These are phyloP conservation scores for Knipowitschia caucasica DNA, from an alignment of 2,797 vertebrate species.

Conservation along the genomic window DNA sequence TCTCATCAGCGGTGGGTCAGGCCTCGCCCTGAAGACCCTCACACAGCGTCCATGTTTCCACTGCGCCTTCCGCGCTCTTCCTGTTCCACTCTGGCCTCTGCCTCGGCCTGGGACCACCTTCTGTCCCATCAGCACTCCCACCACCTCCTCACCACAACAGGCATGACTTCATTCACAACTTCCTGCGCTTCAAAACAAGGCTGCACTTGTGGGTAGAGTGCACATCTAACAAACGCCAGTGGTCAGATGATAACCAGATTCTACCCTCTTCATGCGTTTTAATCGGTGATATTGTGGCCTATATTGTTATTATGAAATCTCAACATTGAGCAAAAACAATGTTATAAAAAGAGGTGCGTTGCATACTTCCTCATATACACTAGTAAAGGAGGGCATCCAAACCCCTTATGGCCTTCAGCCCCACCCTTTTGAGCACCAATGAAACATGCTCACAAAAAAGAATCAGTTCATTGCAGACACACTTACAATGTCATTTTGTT, in stretches of 20 bases:
- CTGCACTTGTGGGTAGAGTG: conserved; percentile 15
- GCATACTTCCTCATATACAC: no score
- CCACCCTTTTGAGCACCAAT: no score
- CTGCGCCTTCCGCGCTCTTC: conserved; percentile 60
- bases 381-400: no score
- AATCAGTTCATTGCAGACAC: no score
- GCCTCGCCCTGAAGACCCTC: conserved; percentile 35
- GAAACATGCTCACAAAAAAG: no score
- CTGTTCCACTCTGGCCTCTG: conserved; percentile 59
- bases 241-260: background rate
- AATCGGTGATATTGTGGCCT: no score
- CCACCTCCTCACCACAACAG: conserved; percentile 9
- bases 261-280: no score
- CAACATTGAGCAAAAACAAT: no score
- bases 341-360: no score
- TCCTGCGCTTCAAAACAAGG: conserved; percentile 50
- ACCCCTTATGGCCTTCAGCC: no score
- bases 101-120: conserved; percentile 42
- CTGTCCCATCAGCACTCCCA: conserved; percentile 47
- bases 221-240: background rate
- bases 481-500: no score
- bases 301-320: no score
- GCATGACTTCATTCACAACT: conserved; percentile 58
- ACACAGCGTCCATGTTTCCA: conserved; percentile 48
- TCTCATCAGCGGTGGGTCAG: conserved; percentile 68